phyloP scores from a whole-genome alignment of 1,140 invertebrate genomes.

The Drosophila littoralis region DNA sequence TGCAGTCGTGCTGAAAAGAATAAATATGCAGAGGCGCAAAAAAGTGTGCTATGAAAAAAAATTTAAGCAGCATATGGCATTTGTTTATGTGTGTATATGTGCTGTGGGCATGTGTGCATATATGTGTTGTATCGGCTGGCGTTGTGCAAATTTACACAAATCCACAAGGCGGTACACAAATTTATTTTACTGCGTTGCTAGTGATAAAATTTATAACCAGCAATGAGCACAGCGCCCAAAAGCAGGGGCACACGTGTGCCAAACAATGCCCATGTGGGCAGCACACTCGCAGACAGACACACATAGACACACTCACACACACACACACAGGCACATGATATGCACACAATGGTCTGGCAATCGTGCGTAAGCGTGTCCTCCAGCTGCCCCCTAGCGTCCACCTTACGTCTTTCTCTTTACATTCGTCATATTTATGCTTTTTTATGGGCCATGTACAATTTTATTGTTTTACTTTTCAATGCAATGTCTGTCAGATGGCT shows the following conservation, averaged over 20 bases:
- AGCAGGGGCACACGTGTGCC: constrained; percentile 55
- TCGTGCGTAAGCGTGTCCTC: constrained; percentile 38
- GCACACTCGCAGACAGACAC: constrained; percentile 25
- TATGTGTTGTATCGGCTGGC: constrained; percentile 5
- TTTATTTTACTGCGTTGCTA: constrained; percentile 74
- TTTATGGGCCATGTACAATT: constrained; percentile 75
- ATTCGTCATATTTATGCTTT: constrained; percentile 73
- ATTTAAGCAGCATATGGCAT: constrained; percentile 64
- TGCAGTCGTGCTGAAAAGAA: not conserved
- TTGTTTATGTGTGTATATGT: constrained; percentile 15
- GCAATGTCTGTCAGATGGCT: constrained; percentile 38
- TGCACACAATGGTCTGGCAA: constrained; percentile 37
- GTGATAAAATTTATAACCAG: constrained; percentile 79
- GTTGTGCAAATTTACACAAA: constrained; percentile 71
- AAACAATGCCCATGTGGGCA: constrained; percentile 71
- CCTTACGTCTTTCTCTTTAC: not conserved
- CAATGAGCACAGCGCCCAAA: constrained; percentile 61
- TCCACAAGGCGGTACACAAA: constrained; percentile 60
- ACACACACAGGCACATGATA: constrained; percentile 12
- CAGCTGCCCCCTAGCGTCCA: not conserved
- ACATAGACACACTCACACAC: constrained; percentile 24
- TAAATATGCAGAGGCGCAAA: constrained; percentile 25
- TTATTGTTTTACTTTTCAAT: constrained; percentile 78
- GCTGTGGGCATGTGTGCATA: constrained; percentile 25
- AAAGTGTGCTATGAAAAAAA: constrained; percentile 62